These are phyloP conservation scores for Chelonus insularis DNA, from an alignment of 1,140 invertebrate species.

Conservation along the genomic window DNA sequence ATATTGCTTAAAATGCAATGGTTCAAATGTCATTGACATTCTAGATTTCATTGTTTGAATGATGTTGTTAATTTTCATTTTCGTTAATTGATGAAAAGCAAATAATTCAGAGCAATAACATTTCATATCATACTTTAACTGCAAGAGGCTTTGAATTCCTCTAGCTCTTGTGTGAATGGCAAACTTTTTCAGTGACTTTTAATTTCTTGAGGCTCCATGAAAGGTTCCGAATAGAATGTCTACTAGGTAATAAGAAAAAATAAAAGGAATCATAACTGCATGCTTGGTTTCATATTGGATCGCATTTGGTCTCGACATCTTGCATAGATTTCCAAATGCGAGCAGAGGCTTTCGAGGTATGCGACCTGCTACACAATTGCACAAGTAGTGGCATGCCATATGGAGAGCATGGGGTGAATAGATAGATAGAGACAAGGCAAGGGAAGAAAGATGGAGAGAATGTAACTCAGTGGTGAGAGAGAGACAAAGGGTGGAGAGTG, in stretches of 20 bases:
- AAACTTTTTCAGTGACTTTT: too few relatives aligned
- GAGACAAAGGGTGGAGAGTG: constrained; percentile 12
- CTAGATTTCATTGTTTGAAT: too few relatives aligned
- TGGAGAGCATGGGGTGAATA: background rate
- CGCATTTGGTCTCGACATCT: background rate
- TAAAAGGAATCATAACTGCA: background rate
- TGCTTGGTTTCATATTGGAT: constrained; percentile 6
- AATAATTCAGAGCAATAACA: too few relatives aligned
- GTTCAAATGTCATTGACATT: too few relatives aligned
- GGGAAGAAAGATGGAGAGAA: constrained; percentile 3
- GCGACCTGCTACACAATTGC: background rate
- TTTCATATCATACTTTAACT: too few relatives aligned
- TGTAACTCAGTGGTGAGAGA: background rate
- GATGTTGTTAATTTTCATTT: too few relatives aligned
- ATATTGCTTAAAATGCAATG: too few relatives aligned
- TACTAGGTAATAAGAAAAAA: background rate
- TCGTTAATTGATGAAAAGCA: too few relatives aligned
- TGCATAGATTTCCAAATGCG: background rate
- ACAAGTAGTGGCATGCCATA: background rate
- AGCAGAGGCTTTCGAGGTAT: background rate
- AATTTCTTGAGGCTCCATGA: too few relatives aligned
- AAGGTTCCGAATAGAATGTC: too few relatives aligned
- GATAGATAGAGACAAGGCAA: background rate
- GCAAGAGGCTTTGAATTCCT: too few relatives aligned
- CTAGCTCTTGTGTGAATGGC: too few relatives aligned